Percentiles rank a stretch among this genome's conserved stretches.
phyloP scores from a whole-genome alignment of 2,797 vertebrate species.

The Calcarius lapponicus region DNA sequence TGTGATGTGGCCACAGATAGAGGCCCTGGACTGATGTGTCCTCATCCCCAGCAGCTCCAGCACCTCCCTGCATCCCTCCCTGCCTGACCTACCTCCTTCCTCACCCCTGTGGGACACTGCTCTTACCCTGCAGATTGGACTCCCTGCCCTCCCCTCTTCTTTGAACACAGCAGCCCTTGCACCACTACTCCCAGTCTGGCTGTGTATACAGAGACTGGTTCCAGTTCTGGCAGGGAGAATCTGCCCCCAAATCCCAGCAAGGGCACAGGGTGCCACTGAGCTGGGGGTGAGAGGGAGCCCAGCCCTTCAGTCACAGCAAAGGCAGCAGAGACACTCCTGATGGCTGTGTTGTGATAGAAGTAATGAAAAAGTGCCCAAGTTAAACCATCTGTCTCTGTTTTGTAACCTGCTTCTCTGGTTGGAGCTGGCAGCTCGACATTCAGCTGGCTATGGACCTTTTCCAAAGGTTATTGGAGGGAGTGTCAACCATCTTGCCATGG shows the following conservation, averaged over 20 bases:
- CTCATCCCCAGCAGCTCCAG: background rate
- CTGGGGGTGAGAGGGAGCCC: background rate
- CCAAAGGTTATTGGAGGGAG: conserved; percentile 46
- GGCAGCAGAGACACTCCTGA: conserved; percentile 9
- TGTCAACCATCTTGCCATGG: background rate
- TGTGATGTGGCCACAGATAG: rapidly evolving
- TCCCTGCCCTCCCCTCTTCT: background rate
- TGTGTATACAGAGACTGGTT: background rate
- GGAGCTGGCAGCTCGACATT: conserved; percentile 49
- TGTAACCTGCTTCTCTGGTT: conserved; percentile 66
- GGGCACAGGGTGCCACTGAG: rapidly evolving
- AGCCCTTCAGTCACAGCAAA: background rate
- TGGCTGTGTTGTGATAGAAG: background rate
- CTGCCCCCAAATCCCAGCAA: background rate
- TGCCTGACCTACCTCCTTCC: background rate
- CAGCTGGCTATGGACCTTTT: conserved; percentile 21
- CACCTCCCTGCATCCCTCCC: background rate
- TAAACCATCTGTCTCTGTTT: conserved; percentile 71
- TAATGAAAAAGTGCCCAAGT: background rate
- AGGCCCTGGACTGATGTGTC: background rate
- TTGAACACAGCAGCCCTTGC: background rate
- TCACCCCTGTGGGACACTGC: background rate
- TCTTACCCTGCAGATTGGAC: background rate
- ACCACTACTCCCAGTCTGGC: background rate
- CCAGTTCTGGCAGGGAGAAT: background rate